Evolutionary conservation across 2,888 invertebrate species (phyloP), one percentile per base, ranked within the genome.

Genomic region (Xestia xanthographa): DNA sequence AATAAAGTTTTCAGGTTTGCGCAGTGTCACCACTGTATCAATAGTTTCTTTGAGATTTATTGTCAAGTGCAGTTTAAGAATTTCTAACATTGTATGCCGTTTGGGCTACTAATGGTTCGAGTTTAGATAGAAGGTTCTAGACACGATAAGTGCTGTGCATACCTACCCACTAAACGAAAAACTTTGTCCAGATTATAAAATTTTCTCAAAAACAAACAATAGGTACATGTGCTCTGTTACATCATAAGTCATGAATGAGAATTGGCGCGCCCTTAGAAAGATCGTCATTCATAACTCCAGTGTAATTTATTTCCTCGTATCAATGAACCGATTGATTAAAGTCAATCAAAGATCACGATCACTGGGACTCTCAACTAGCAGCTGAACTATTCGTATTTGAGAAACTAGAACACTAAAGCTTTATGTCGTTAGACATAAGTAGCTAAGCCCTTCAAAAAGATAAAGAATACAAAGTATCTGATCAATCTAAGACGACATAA

Each of bases 301-400:
- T 83, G 66, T 83, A 48, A 84, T 75, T 48, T 71, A 77, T 82
- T 83, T 75, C 75, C 65, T 82, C 65, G 80, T 75, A 88, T 87
- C 81, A 87, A 88, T 88, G 79, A 69, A 72, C 56, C 77, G 65
- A 88, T 84, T 88, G 88, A 86, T 86, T 76, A 82, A 76, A 86
- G 87, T 88, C 87, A 88, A 88, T 87, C 83, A 79, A 80, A 88
- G 88, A 88, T 87, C 86, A 85, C 72, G 87, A 87, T 77, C 86
- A 82, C 81, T 77, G 69, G 67, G 67, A 65, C 69, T 65, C 62
- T 70, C 82, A 84, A 87, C 86, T 82, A 84, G 60, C 53, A 38
- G 60, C 45, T 72, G 68, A 65, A 81, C 79, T 69, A 82, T 71
- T 66, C 22, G 22, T 56, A 70, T 63, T 58, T 63, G 20, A 67